Conservation (phyloP, 2,797 vertebrate species). For the Emys orbicularis region DNA sequence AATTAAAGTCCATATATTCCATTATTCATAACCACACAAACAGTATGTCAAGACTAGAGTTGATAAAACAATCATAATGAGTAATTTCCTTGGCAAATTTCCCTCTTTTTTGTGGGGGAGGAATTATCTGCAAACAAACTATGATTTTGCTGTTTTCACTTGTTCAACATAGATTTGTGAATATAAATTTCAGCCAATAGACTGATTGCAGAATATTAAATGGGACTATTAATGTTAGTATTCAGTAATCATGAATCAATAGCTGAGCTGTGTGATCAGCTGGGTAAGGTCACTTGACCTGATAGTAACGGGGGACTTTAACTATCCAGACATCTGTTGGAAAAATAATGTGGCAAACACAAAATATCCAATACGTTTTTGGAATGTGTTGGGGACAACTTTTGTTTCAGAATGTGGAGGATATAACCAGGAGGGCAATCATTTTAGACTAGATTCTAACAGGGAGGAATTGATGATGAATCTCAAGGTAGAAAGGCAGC, state of each 20-base stretch:
- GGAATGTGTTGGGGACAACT: no score
- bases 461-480: no score
- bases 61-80: rapidly evolving
- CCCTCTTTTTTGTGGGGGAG: neutral
- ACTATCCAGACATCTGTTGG: neutral
- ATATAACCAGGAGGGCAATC: no score
- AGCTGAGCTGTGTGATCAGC: rapidly evolving
- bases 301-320: neutral
- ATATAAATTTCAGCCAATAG: neutral
- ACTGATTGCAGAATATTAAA: neutral
- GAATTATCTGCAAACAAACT: neutral
- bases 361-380: neutral
- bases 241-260: neutral
- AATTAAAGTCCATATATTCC: neutral
- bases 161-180: neutral
- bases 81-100: neutral
- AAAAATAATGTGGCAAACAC: neutral
- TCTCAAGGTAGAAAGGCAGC: no score
- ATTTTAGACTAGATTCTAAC: no score
- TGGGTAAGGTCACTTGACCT: neutral
- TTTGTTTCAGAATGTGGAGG: no score
- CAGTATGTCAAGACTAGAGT: neutral
- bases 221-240: neutral
- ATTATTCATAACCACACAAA: neutral
- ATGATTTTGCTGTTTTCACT: neutral